A percentile compares a stretch with the other conserved stretches of the same genome.
phyloP scores from a whole-genome alignment of 2,797 vertebrate genomes.

The Vireo griseus region DNA sequence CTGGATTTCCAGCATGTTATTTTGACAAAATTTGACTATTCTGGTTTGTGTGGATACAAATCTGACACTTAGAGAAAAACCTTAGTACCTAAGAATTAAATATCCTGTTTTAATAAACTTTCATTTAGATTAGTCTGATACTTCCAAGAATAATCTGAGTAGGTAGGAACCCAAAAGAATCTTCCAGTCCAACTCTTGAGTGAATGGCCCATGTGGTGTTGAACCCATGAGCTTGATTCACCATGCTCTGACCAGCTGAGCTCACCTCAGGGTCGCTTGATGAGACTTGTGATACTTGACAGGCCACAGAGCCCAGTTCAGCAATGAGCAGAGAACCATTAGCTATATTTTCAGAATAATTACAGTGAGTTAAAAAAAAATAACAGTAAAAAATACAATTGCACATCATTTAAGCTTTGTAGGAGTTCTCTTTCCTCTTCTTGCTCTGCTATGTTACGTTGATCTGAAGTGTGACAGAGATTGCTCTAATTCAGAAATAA shows the following conservation, averaged over 20 bases:
- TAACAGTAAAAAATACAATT: not conserved
- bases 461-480: not conserved
- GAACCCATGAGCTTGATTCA: rapidly evolving
- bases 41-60: not conserved
- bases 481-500: not conserved
- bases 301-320: not conserved
- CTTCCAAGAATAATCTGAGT: not conserved
- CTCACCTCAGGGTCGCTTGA: not conserved
- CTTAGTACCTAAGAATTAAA: not conserved
- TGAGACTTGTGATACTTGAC: not conserved
- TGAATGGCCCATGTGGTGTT: rapidly evolving
- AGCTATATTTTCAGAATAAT: not conserved
- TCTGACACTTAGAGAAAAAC: not conserved
- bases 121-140: not conserved
- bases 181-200: not conserved
- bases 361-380: not conserved
- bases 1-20: not conserved
- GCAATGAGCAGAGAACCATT: not conserved
- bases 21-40: not conserved
- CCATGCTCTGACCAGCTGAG: not conserved
- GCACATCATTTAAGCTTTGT: not conserved
- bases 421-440: not conserved
- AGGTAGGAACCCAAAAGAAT: not conserved
- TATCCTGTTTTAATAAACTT: not conserved
- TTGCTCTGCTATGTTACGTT: not conserved